Evolutionary conservation across 2,888 invertebrate genomes (phyloP).

Genomic region (Caenorhabditis parvicauda): DNA sequence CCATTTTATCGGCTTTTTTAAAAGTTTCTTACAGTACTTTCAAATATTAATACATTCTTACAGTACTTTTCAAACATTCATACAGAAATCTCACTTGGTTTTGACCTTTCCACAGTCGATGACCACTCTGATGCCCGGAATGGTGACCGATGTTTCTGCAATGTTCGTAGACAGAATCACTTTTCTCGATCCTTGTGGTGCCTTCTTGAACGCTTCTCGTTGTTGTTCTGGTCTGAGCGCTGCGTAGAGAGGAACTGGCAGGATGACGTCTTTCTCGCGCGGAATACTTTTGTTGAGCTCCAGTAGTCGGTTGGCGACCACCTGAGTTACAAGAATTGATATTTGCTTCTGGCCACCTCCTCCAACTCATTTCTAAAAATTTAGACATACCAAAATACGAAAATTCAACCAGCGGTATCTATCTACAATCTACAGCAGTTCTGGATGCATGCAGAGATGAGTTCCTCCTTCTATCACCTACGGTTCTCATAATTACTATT

Average conservation of each 20-base stretch:
- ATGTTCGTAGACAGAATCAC: constrained; percentile 91
- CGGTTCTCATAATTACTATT: no score
- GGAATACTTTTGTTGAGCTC: constrained; percentile 81
- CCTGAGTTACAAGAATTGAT: not conserved
- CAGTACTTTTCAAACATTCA: not conserved
- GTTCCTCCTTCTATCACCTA: no score
- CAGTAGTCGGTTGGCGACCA: constrained; percentile 65
- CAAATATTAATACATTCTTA: not conserved
- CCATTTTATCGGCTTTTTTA: not conserved
- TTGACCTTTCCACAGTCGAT: constrained; percentile 62
- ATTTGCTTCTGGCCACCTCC: not conserved
- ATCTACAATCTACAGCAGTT: no score
- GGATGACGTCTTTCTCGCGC: constrained; percentile 44
- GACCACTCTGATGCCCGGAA: constrained; percentile 83
- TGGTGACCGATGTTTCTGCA: constrained; percentile 95
- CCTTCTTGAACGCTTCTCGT: constrained; percentile 16
- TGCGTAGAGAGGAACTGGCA: constrained; percentile 45
- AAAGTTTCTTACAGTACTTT: not conserved
- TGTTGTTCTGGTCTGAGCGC: constrained; percentile 33
- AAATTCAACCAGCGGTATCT: no score
- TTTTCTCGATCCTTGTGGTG: constrained; percentile 67
- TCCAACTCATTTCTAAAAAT: no score
- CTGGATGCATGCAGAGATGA: no score
- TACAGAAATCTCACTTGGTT: constrained; percentile 36
- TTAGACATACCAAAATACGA: not conserved